Evolutionary conservation across 2,888 invertebrate species (phyloP).

Genomic region (Oscheius sp.): DNA sequence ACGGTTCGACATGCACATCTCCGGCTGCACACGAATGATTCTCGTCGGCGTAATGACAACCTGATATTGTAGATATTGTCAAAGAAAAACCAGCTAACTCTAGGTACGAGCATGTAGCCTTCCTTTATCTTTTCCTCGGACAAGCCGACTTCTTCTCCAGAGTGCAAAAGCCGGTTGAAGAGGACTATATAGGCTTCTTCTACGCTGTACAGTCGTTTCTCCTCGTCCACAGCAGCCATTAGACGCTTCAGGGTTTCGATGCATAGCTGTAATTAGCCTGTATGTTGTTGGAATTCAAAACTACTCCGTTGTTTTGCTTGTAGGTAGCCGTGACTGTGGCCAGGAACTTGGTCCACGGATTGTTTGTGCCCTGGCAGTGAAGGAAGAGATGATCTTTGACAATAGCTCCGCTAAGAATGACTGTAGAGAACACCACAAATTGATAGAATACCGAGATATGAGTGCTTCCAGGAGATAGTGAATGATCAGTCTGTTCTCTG

Average conservation of each 20-base stretch:
- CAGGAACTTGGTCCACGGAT: conserved; percentile 42
- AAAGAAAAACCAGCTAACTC: conserved; percentile 6
- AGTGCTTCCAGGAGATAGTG: conserved; percentile 58
- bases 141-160: conserved; percentile 43
- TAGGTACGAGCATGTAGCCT: conserved; percentile 50
- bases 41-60: conserved; percentile 38
- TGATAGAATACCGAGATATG: conserved; percentile 40
- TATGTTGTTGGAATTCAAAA: not conserved
- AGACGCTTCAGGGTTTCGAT: conserved; percentile 49
- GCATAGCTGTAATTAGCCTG: conserved; percentile 32
- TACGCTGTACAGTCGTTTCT: conserved; percentile 47
- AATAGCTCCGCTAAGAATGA: conserved; percentile 44
- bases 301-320: conserved; percentile 5
- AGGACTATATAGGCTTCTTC: not conserved
- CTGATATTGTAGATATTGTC: conserved; percentile 6
- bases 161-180: conserved; percentile 1
- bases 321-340: conserved; percentile 6
- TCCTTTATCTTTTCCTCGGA: conserved; percentile 48
- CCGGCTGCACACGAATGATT: conserved; percentile 28
- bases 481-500: not conserved
- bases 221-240: conserved; percentile 50
- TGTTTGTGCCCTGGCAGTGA: conserved; percentile 12
- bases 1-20: conserved; percentile 40
- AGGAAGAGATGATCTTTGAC: conserved; percentile 59
- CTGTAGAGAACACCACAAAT: too few species aligned